Evolutionary conservation across 2,113 vertebrate species (phyloP), one percentile per base, ranked within the genome.

Genomic region (Melierax canorus): DNA sequence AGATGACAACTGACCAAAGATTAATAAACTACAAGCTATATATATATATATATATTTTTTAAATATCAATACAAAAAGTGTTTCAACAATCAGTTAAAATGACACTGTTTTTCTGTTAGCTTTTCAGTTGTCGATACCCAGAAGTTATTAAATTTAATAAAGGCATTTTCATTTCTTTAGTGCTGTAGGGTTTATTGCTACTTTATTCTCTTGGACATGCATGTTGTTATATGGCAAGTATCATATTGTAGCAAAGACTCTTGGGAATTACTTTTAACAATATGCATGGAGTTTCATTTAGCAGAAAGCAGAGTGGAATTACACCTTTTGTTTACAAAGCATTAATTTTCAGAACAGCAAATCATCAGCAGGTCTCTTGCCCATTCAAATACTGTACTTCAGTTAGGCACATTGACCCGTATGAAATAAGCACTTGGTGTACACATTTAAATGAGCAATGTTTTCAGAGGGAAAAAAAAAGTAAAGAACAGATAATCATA

Each of bases 1-100:
- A 72, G 72, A 56, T 88, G 85, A 88, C 88, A 97, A 46, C 63
- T 71, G 50, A 73, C 67, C 63, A 88, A 94, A 94, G 48, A 67
- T 46, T 64, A 93, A 90, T 86, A 91, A 84, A 91, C 14, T 36
- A 46, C 11, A 67, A 78, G n/a, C 5, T 69, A 11, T 74, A 22
- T 56, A 29, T 56, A 29, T 80, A 9, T 72, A 41, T n/a, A n/a
- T n/a, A n/a, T n/a, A n/a, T n/a, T 64, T 43, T 87, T 90, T 66
- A 83, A 86, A 88, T 93, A 67, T 71, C 55, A 73, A 27, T 75
- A 56, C 3, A 23, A 45, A 22, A 86, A 67, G 7, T 10, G 5
- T 68, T 84, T 58, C 45, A 79, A 34, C n/a, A 69, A 11, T 90
- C 48, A 34, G 27, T 53, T 79, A 50, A 92, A 95, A 59, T 75